These are phyloP conservation scores for Caenorhabditis brenneri DNA, from an alignment of 1,140 invertebrate species.

Conservation along the genomic window DNA sequence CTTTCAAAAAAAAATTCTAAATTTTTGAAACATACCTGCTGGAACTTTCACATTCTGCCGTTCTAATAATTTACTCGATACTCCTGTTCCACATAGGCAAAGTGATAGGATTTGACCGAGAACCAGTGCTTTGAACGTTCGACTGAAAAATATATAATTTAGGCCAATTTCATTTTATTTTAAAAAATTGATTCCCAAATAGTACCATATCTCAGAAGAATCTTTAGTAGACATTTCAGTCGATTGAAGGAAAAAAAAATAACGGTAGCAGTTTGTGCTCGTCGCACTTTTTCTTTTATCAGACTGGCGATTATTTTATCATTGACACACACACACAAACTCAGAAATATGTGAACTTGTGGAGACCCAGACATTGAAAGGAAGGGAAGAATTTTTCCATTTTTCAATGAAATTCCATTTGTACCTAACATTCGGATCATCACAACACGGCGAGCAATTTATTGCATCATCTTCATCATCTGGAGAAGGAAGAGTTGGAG, in stretches of 20 bases:
- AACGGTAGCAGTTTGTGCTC: not conserved
- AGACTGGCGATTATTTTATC: not conserved
- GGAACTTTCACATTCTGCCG: constrained; percentile 63
- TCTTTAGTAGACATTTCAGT: constrained; percentile 44
- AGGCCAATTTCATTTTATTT: not conserved
- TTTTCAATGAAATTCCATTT: not conserved
- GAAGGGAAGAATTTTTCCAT: not conserved
- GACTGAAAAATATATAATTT: constrained; percentile 55
- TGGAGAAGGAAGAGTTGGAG: not conserved
- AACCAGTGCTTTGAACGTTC: constrained; percentile 60
- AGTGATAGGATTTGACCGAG: constrained; percentile 66
- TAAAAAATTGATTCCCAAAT: not conserved
- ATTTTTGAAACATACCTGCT: constrained; percentile 61
- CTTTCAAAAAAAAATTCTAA: no score
- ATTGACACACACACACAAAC: not conserved
- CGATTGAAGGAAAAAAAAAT: not conserved
- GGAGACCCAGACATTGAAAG: constrained; percentile 6
- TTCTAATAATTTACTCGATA: constrained; percentile 59
- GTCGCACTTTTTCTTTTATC: not conserved
- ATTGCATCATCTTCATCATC: constrained; percentile 58
- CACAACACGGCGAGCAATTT: constrained; percentile 62
- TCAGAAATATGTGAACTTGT: not conserved
- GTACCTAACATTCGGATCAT: constrained; percentile 60
- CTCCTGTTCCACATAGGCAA: constrained; percentile 66
- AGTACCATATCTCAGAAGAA: constrained; percentile 3